Conservation (phyloP, 2,888 invertebrate genomes). For the Plebejus melissa region DNA sequence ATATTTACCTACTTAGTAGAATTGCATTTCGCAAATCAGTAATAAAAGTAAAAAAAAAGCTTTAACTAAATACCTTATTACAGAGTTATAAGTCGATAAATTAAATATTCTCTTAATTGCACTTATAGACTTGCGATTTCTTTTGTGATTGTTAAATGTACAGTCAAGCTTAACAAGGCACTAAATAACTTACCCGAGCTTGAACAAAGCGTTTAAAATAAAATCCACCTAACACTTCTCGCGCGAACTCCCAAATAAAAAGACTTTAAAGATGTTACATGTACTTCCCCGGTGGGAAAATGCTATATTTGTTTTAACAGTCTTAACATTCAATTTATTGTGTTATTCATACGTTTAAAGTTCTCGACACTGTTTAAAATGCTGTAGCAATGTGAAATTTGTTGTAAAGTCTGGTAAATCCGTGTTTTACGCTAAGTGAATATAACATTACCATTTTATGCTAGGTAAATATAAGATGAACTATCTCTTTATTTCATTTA, state of each 20-base stretch:
- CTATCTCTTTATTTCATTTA: neutral
- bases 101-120: neutral
- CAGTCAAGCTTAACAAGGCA: constrained; percentile 23
- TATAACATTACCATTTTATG: too few species aligned
- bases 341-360: neutral
- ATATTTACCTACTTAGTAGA: too few species aligned
- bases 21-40: too few species aligned
- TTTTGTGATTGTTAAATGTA: constrained; percentile 17
- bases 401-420: neutral
- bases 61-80: too few species aligned
- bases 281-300: neutral
- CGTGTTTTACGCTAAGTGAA: neutral
- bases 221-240: constrained; percentile 15
- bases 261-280: constrained; percentile 20
- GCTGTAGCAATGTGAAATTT: neutral
- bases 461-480: neutral
- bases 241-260: neutral
- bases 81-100: neutral
- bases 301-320: constrained; percentile 14
- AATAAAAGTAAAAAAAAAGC: too few species aligned
- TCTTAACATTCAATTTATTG: neutral
- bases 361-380: neutral
- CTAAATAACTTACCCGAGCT: constrained; percentile 23
- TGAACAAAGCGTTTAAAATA: constrained; percentile 28
- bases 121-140: neutral